These are phyloP conservation scores for Aythya baeri DNA, from an alignment of 2,113 vertebrate species.

Conservation along the genomic window DNA sequence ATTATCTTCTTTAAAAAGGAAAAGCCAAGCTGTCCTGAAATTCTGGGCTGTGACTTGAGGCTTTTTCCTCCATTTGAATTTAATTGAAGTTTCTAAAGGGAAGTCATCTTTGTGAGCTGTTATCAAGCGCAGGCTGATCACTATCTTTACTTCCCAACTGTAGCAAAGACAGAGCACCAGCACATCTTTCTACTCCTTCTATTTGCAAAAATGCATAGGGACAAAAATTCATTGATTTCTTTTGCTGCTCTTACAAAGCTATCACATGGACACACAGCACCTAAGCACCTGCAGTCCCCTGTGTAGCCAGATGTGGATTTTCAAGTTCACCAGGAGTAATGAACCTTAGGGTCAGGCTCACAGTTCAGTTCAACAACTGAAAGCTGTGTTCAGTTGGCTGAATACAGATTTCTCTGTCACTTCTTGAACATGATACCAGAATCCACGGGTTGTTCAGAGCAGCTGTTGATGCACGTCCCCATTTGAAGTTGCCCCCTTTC, in stretches of 20 bases:
- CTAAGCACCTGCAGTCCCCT: not conserved
- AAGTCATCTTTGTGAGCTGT: not conserved
- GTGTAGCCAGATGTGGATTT: not conserved
- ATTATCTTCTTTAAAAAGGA: not conserved
- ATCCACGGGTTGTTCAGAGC: not conserved
- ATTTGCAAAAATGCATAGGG: not conserved
- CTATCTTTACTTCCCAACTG: not conserved
- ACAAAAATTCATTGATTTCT: not conserved
- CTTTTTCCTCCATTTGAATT: not conserved
- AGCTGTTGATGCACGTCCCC: not conserved
- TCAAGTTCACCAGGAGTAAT: conserved; percentile 10
- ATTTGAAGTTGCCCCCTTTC: not conserved
- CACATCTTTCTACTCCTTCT: not conserved
- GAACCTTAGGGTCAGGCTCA: not conserved
- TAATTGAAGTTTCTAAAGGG: not conserved
- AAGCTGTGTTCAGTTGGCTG: not conserved
- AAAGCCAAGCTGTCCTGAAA: not conserved
- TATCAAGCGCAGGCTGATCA: not conserved
- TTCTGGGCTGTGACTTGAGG: not conserved
- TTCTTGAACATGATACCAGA: conserved; percentile 18
- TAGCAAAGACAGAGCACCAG: not conserved
- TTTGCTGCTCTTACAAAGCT: not conserved
- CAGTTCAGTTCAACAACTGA: conserved; percentile 21
- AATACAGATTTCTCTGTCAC: not conserved
- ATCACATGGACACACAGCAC: not conserved